These are phyloP conservation scores for Ammodytes marinus DNA, from an alignment of 2,113 vertebrate species.

Conservation along the genomic window DNA sequence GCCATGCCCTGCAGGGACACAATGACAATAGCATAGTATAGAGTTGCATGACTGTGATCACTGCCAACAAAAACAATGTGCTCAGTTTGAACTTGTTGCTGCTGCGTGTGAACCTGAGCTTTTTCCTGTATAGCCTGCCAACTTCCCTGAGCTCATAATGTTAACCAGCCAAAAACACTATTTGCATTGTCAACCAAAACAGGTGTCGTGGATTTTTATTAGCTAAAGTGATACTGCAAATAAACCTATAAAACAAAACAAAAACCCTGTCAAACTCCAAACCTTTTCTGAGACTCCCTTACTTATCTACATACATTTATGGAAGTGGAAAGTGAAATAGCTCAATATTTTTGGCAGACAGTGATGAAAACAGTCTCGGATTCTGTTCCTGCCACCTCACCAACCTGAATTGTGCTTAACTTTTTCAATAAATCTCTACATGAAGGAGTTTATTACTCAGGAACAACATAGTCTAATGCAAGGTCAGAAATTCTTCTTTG, in stretches of 20 bases:
- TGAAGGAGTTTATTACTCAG: neutral
- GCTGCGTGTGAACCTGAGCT: conserved; percentile 9
- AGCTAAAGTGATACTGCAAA: conserved; percentile 36
- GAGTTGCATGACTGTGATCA: neutral
- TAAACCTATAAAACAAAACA: conserved; percentile 24
- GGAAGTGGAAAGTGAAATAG: conserved; percentile 2
- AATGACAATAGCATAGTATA: neutral
- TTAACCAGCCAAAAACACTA: conserved; percentile 12
- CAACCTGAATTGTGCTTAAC: neutral
- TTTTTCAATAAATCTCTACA: neutral
- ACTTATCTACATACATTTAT: conserved; percentile 1
- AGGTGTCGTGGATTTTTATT: conserved; percentile 49
- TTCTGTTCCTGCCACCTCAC: neutral
- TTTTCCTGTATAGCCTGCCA: conserved; percentile 25
- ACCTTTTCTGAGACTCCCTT: neutral
- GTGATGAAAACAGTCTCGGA: neutral
- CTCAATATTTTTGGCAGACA: conserved; percentile 20
- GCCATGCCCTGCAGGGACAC: neutral
- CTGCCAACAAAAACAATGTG: conserved; percentile 41
- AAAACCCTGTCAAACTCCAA: neutral
- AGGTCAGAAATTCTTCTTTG: neutral
- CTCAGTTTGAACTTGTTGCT: conserved; percentile 24
- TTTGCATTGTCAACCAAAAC: conserved; percentile 41
- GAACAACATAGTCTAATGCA: neutral
- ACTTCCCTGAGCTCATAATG: conserved; percentile 24